These are phyloP conservation scores for Siniperca chuatsi DNA, from an alignment of 2,113 vertebrate genomes.

Conservation along the genomic window DNA sequence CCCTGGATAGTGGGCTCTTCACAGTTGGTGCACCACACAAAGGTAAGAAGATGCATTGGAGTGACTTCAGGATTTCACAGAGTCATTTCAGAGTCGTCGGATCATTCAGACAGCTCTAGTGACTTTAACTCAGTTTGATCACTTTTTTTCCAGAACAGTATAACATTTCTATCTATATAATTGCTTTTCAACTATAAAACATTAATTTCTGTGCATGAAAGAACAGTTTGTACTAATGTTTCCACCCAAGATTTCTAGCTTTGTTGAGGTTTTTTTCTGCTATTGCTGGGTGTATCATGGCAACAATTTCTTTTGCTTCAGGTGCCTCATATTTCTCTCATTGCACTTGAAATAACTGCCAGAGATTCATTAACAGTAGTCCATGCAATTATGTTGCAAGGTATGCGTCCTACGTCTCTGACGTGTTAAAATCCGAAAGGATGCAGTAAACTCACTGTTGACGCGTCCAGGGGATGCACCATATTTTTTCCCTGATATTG, in stretches of 20 bases:
- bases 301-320: neutral
- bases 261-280: neutral
- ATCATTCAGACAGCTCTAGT: neutral
- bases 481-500: too few species aligned
- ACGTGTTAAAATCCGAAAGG: too few species aligned
- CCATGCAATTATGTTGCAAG: too few species aligned
- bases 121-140: neutral
- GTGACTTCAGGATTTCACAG: neutral
- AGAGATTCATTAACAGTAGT: neutral
- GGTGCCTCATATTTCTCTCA: neutral
- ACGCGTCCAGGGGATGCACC: too few species aligned
- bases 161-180: neutral
- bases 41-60: slow-evolving; percentile 77
- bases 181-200: neutral
- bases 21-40: slow-evolving; percentile 94
- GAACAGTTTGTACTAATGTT: neutral
- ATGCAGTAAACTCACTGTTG: too few species aligned
- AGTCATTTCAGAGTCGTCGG: neutral
- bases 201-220: neutral
- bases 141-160: neutral
- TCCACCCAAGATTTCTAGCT: neutral
- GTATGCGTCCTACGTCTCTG: too few species aligned
- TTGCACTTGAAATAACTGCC: neutral
- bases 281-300: neutral
- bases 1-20: slow-evolving; percentile 96